Percentiles rank a stretch among this genome's conserved stretches.
Evolutionary conservation across 2,113 vertebrate genomes (phyloP).

Genomic region (Oenanthe oenanthe): DNA sequence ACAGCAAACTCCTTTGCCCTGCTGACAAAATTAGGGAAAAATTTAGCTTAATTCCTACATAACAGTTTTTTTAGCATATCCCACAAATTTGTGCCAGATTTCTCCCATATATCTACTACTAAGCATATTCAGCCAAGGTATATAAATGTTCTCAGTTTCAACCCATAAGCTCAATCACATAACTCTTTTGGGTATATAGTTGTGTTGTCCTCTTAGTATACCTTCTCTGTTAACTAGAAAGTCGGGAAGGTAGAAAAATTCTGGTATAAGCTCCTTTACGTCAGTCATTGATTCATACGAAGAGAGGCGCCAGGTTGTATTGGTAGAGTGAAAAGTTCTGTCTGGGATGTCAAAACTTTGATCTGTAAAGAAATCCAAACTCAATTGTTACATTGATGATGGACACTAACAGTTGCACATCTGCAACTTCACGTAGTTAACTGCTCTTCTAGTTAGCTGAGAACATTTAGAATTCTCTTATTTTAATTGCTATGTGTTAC

Average conservation of each 20-base stretch:
- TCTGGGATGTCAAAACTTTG: conserved; percentile 99
- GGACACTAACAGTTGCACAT: background rate
- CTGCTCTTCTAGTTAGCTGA: background rate
- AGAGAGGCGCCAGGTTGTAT: conserved; percentile 97
- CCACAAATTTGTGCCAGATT: background rate
- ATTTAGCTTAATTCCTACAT: background rate
- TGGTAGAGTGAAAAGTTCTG: conserved; percentile 98
- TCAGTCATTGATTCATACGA: conserved; percentile 99
- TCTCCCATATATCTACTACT: background rate
- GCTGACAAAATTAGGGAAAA: background rate
- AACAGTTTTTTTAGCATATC: background rate
- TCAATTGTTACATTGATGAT: background rate
- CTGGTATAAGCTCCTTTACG: conserved; percentile 96
- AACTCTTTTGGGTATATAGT: background rate
- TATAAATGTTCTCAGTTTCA: background rate
- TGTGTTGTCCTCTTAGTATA: conserved; percentile 51
- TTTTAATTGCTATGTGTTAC: background rate
- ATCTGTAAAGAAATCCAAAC: conserved; percentile 82
- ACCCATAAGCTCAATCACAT: background rate
- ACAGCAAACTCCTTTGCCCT: background rate
- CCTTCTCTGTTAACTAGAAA: conserved; percentile 98
- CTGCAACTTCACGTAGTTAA: background rate
- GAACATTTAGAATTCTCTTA: background rate
- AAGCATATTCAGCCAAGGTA: background rate
- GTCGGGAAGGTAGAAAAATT: conserved; percentile 98